phyloP scores from a whole-genome alignment of 2,797 vertebrate species.

The Mus caroli region DNA sequence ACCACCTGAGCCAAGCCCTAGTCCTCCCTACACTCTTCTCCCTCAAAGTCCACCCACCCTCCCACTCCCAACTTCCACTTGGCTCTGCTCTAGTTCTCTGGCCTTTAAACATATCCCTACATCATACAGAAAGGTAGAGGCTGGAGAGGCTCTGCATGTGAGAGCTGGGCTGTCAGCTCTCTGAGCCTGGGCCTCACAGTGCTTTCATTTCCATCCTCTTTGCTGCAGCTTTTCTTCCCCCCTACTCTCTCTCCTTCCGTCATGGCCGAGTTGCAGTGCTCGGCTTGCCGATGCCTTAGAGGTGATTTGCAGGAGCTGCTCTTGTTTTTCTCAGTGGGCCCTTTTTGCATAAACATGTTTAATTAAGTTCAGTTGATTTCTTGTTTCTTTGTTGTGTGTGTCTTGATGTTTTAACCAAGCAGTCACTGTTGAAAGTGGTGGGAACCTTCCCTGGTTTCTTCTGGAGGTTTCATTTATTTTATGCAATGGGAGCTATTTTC shows the following conservation, averaged over 20 bases:
- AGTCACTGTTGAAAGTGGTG: not conserved
- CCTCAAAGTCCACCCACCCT: not conserved
- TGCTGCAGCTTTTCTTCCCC: not conserved
- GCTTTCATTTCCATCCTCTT: not conserved
- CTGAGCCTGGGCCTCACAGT: not conserved
- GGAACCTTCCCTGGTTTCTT: not conserved
- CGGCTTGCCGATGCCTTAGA: not conserved
- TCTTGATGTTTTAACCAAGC: slow-evolving; percentile 34
- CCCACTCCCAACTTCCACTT: not conserved
- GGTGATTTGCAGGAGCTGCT: not conserved
- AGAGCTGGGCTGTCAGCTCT: not conserved
- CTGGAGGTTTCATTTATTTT: slow-evolving; percentile 24
- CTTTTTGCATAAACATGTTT: not conserved
- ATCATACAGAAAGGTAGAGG: not conserved
- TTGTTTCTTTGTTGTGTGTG: slow-evolving; percentile 20
- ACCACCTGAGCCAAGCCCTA: not conserved
- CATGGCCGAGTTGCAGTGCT: slow-evolving; percentile 17
- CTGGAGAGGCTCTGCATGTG: not conserved
- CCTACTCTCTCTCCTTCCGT: not conserved
- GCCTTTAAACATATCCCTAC: not conserved
- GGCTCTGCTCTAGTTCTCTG: not conserved
- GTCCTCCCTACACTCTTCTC: not conserved
- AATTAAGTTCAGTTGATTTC: not conserved
- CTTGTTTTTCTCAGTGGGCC: not conserved
- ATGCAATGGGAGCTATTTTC: too few relatives aligned